These are phyloP conservation scores for Lathamus discolor DNA, from an alignment of 2,113 vertebrate genomes.

Conservation along the genomic window DNA sequence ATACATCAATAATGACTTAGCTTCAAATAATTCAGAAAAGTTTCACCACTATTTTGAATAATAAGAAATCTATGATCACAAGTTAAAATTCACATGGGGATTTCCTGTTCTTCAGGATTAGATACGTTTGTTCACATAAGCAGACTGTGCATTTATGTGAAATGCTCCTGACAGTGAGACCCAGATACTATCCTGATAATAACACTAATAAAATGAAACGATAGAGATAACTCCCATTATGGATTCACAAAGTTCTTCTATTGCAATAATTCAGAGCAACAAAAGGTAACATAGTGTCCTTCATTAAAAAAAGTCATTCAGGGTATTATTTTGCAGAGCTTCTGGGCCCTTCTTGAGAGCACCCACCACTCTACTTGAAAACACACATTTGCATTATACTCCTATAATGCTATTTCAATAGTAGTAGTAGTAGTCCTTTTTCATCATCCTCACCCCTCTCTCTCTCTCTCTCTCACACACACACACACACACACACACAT, in stretches of 20 bases:
- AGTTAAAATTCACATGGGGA: not conserved
- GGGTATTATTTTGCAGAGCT: not conserved
- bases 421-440: not conserved
- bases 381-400: not conserved
- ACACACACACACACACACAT: too few relatives aligned
- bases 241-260: not conserved
- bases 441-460: not conserved
- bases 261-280: not conserved
- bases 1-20: not conserved
- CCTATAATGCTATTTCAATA: not conserved
- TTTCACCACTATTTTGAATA: not conserved
- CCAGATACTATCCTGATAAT: not conserved
- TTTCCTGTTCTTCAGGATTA: not conserved
- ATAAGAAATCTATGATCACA: not conserved
- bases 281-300: not conserved
- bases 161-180: not conserved
- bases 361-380: not conserved
- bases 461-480: too few relatives aligned
- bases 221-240: not conserved
- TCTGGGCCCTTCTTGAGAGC: not conserved
- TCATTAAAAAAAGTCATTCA: not conserved
- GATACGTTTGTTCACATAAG: not conserved
- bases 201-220: not conserved
- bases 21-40: not conserved
- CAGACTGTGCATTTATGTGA: not conserved